Conservation (phyloP, 2,797 vertebrate genomes). For the Lepus oiostolus region DNA sequence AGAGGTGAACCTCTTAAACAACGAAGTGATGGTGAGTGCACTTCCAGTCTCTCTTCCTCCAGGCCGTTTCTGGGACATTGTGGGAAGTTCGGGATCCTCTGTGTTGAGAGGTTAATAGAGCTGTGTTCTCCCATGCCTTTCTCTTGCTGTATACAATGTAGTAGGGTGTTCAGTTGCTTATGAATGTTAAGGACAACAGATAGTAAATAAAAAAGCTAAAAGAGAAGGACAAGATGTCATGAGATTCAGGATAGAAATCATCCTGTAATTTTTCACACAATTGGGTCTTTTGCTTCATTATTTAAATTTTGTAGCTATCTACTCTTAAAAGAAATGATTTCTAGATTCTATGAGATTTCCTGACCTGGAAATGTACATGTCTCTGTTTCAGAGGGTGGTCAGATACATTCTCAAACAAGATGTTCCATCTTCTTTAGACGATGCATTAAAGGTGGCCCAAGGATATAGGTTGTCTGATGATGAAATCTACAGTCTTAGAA, state of each 20-base stretch:
- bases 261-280: conserved; percentile 48
- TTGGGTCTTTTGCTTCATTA: conserved; percentile 3
- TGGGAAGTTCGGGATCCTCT: not conserved
- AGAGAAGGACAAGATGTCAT: not conserved
- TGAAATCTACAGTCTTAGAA: conserved; percentile 92
- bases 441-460: conserved; percentile 93
- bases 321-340: not conserved
- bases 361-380: not conserved
- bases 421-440: conserved; percentile 92
- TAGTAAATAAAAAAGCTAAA: not conserved
- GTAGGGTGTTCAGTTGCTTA: not conserved
- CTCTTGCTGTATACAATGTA: not conserved
- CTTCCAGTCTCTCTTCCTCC: not conserved
- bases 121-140: not conserved
- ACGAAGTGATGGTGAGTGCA: conserved; percentile 92
- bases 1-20: conserved; percentile 93
- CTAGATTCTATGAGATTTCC: not conserved
- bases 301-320: not conserved
- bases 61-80: not conserved
- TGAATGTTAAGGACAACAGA: not conserved
- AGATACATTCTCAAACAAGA: conserved; percentile 96
- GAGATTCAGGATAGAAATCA: not conserved
- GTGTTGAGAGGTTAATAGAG: not conserved
- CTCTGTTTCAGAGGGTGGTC: conserved; percentile 91
- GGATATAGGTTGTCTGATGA: conserved; percentile 92